Percentiles rank a stretch among this genome's conserved stretches.
Evolutionary conservation across 2,888 invertebrate species (phyloP).

Genomic region (Caenorhabditis drosophilae): DNA sequence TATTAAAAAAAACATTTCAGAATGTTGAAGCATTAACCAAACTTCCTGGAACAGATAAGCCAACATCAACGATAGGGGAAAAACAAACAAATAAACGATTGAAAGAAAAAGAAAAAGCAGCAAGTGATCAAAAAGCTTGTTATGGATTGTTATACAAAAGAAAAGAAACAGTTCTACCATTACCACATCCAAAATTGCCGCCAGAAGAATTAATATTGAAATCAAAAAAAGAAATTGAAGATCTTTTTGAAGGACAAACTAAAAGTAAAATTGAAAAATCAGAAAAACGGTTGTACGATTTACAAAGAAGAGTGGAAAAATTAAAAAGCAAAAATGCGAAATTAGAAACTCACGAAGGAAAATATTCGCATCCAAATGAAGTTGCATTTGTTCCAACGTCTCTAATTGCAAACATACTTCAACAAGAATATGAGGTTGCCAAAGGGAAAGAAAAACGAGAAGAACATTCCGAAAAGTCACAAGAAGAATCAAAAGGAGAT

Average conservation of each 20-base stretch:
- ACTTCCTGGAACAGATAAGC: slow-evolving; percentile 45
- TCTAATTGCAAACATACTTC: slow-evolving; percentile 50
- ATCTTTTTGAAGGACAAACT: slow-evolving; percentile 36
- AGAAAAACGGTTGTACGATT: slow-evolving; percentile 35
- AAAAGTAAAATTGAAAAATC: slow-evolving; percentile 40
- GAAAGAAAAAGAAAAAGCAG: slow-evolving; percentile 17
- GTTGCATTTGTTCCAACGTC: slow-evolving; percentile 57
- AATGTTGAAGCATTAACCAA: slow-evolving; percentile 38
- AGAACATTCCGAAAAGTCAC: slow-evolving; percentile 3
- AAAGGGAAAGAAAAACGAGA: slow-evolving; percentile 23
- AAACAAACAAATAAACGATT: too few relatives aligned
- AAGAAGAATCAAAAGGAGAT: too few relatives aligned
- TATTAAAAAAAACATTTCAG: slow-evolving; percentile 14
- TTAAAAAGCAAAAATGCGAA: slow-evolving; percentile 16
- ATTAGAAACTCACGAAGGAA: slow-evolving; percentile 32
- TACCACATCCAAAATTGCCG: slow-evolving; percentile 25
- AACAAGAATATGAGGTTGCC: slow-evolving; percentile 47
- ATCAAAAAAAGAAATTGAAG: slow-evolving; percentile 30
- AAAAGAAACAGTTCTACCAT: slow-evolving; percentile 11
- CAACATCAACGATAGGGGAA: slow-evolving; percentile 6
- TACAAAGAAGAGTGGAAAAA: slow-evolving; percentile 37
- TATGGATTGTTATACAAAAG: slow-evolving; percentile 43
- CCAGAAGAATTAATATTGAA: slow-evolving; percentile 19
- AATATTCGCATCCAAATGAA: slow-evolving; percentile 38
- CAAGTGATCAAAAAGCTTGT: slow-evolving; percentile 31